Evolutionary conservation across 2,113 vertebrate genomes (phyloP).

Genomic region (Columba livia): DNA sequence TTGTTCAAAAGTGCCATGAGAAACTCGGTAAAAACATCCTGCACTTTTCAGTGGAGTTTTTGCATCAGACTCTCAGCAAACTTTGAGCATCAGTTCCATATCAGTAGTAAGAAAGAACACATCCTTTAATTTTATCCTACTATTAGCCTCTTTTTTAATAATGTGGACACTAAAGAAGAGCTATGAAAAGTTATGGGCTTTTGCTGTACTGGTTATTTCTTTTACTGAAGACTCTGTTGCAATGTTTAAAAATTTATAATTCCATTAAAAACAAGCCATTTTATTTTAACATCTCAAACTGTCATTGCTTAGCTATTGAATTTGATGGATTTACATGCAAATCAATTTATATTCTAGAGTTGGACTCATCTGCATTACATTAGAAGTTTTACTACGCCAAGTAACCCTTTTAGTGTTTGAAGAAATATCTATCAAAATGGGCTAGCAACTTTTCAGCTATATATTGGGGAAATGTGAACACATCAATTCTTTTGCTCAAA

Average conservation of each 20-base stretch:
- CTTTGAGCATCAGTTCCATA: not conserved
- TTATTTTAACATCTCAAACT: not conserved
- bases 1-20: not conserved
- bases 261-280: not conserved
- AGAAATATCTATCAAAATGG: not conserved
- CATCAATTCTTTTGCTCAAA: not conserved
- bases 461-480: not conserved
- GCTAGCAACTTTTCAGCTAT: not conserved
- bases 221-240: not conserved
- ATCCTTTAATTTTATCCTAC: not conserved
- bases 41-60: not conserved
- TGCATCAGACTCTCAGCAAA: not conserved
- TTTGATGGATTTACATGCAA: not conserved
- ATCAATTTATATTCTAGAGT: not conserved
- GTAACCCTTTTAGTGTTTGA: not conserved
- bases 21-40: not conserved
- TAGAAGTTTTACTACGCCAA: not conserved
- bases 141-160: not conserved
- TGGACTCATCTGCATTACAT: not conserved
- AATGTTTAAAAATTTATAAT: conserved; percentile 6
- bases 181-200: not conserved
- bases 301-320: not conserved
- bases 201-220: not conserved
- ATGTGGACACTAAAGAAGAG: not conserved
- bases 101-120: not conserved